Evolutionary conservation across 2,113 vertebrate genomes (phyloP).

Genomic region (Brachyhypopomus occidentalis): DNA sequence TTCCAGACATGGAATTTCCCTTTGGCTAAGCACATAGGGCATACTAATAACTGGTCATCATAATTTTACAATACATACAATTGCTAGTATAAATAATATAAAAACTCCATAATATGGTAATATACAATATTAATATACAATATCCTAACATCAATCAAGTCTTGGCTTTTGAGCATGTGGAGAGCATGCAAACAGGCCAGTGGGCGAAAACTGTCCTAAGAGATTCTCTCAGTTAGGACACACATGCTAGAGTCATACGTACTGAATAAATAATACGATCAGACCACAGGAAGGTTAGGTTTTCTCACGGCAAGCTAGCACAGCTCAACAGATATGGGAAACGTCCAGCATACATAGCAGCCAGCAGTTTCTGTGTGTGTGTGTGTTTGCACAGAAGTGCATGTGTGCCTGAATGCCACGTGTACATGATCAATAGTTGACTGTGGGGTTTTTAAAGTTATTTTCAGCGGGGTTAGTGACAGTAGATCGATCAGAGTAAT

Average conservation of each 20-base stretch:
- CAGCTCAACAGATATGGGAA: not conserved
- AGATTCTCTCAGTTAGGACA: not conserved
- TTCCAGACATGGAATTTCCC: too few relatives aligned
- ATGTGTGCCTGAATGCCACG: too few relatives aligned
- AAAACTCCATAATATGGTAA: too few relatives aligned
- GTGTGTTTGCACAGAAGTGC: not conserved
- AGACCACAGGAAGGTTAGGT: not conserved
- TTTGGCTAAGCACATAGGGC: too few relatives aligned
- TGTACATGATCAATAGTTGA: slow-evolving; percentile 23
- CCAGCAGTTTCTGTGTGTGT: not conserved
- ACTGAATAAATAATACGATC: not conserved
- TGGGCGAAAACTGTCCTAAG: too few relatives aligned
- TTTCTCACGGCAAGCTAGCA: slow-evolving; percentile 15
- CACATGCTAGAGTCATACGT: not conserved
- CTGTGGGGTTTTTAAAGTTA: slow-evolving; percentile 25
- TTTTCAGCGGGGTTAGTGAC: slow-evolving; percentile 25
- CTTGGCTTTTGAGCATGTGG: too few relatives aligned
- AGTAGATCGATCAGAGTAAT: not conserved
- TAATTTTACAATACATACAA: too few relatives aligned
- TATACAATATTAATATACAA: too few relatives aligned
- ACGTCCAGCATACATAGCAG: slow-evolving; percentile 27
- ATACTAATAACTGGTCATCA: too few relatives aligned
- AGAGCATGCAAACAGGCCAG: too few relatives aligned
- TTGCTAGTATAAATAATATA: too few relatives aligned
- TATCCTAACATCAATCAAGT: too few relatives aligned